Evolutionary conservation across 2,888 invertebrate genomes (phyloP).

Genomic region (Spilarctia lutea): DNA sequence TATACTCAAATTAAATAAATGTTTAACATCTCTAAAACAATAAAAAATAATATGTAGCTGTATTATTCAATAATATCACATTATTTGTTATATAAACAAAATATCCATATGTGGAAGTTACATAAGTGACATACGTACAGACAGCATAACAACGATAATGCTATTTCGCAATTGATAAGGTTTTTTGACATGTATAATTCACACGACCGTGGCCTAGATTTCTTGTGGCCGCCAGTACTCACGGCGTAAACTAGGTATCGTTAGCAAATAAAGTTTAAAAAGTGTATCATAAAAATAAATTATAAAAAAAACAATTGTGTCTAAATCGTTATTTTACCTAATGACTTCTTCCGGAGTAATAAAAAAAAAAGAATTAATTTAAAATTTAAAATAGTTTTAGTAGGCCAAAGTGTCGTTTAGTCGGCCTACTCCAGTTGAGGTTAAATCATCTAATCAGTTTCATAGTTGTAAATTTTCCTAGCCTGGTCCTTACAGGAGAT

Average conservation of each 20-base stretch:
- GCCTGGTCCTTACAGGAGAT: neutral
- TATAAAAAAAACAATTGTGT: neutral
- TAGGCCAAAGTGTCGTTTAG: neutral
- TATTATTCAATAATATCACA: slow-evolving; percentile 5
- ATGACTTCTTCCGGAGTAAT: neutral
- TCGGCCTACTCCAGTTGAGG: neutral
- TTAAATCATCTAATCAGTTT: neutral
- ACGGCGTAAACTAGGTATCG: slow-evolving; percentile 14
- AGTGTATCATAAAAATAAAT: neutral
- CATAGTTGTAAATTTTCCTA: neutral
- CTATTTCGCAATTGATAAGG: slow-evolving; percentile 55
- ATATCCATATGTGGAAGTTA: slow-evolving; percentile 14
- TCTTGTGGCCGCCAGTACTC: slow-evolving; percentile 34
- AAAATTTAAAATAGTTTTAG: neutral
- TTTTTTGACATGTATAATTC: slow-evolving; percentile 56
- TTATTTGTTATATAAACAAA: slow-evolving; percentile 1
- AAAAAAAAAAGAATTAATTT: neutral
- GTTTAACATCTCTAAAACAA: neutral
- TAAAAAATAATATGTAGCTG: slow-evolving; percentile 9
- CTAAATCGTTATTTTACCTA: neutral
- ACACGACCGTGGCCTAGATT: slow-evolving; percentile 58
- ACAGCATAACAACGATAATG: slow-evolving; percentile 37
- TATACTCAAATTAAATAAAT: neutral
- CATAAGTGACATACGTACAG: slow-evolving; percentile 25
- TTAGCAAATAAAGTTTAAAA: slow-evolving; percentile 15